Base-by-base conservation (phyloP, 2,888 invertebrate genomes). In the Erebia ligea region DNA sequence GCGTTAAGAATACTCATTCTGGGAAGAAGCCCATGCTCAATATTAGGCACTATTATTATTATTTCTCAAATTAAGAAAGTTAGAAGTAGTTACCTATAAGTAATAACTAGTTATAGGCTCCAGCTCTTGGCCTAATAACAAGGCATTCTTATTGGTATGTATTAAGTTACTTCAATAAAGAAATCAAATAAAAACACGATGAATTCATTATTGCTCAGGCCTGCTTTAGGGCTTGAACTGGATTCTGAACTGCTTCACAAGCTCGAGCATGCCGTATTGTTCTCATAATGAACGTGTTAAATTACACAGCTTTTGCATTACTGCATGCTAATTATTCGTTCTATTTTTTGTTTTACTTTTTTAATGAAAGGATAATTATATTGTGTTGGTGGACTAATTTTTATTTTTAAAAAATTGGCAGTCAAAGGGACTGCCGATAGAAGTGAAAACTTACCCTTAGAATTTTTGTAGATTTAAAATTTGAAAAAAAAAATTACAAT, bases 121-220 rank as follows among this genome's bases (percentile, higher is more conserved):
- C 25, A 42, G 42, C 61, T 61, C 61, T 42, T 17, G 19, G 19
- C 25, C 17, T 17, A 59, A 19, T 40, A 8, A 4, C 56, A 59
- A 15, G 59, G 25, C 25, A 34, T 58, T 45, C 45, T 64, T 48
- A 69, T 57, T 64, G 34, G 34, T 15, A 6, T 69, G 45, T 58
- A 70, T 70, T 67, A 63, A 67, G 70, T 52, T 67, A 57, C 67
- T 48, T 70, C 40, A 70, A 42, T 50, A 56, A 67, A 42, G 13
- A 42, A 50, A 62, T 45, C 45, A 62, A 62, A 64, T 50, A 52
- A 64, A 50, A n/a, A 52, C 45, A 59, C 17, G 40, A 59, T 59
- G 50, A 63, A 21, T 64, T 52, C 17, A 64, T 54, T 40, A 34
- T 40, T 40, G 34, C n/a, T 34, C 34, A 11, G 64, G 8, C 42